A percentile compares a stretch with the other conserved stretches of the same genome.
Conservation (phyloP, 1,140 invertebrate species). For the Trialeurodes vaporariorum region DNA sequence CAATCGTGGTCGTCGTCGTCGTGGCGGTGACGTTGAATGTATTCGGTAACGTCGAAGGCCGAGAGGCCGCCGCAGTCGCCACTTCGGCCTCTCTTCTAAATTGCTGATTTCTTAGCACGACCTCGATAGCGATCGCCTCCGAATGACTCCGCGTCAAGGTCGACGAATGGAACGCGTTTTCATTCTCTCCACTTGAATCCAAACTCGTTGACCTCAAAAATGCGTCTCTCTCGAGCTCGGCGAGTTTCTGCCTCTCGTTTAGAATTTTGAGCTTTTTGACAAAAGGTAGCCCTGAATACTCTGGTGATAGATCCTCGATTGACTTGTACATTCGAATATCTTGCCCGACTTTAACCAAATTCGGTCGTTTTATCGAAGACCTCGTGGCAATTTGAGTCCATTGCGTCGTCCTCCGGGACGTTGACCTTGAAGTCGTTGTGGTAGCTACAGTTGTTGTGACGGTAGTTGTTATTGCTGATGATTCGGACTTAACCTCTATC, state of each 20-base stretch:
- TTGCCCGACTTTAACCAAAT: neutral
- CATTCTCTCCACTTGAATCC: slow-evolving; percentile 43
- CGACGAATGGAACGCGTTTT: slow-evolving; percentile 33
- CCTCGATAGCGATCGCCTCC: slow-evolving; percentile 40
- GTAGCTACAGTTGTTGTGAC: no score
- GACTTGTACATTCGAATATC: slow-evolving; percentile 44
- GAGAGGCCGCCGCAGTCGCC: neutral
- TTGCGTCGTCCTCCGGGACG: no score
- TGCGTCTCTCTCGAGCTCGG: slow-evolving; percentile 60
- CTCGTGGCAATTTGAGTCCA: no score
- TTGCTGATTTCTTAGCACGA: slow-evolving; percentile 18
- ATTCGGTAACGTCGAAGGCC: neutral
- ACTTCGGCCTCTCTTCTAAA: neutral
- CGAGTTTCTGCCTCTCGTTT: slow-evolving; percentile 74
- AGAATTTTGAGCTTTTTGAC: slow-evolving; percentile 79
- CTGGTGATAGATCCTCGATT: slow-evolving; percentile 74
- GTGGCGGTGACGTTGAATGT: neutral
- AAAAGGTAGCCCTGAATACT: slow-evolving; percentile 73
- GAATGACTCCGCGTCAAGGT: slow-evolving; percentile 43
- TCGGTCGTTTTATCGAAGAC: no score
- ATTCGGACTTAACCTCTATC: no score
- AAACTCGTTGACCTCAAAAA: slow-evolving; percentile 62
- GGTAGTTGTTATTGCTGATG: no score
- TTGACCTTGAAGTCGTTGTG: no score
- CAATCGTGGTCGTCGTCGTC: neutral